Base-by-base conservation (phyloP, 2,113 vertebrate species). In the Alouatta palliata region DNA sequence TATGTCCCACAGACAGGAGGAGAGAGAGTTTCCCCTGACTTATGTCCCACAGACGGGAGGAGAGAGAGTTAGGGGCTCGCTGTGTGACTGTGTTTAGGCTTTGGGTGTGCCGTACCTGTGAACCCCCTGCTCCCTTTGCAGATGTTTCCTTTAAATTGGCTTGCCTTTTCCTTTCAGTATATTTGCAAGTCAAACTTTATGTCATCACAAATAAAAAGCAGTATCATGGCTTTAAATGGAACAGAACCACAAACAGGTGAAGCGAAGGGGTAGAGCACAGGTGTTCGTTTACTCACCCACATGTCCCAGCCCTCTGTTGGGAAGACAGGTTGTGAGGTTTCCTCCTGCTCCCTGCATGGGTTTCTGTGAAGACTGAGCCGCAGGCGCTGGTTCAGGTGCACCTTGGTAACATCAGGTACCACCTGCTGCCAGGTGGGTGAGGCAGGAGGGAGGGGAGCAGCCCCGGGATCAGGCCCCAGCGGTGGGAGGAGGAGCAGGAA, bases 251-350 rank as follows among this genome's bases (percentile, higher is more conserved):
- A 81, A 35, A 35, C 47, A 9, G 0, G 45, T 80, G 17, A 14
- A 64, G 27, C 30, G 27, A 64, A 30, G 61, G 61, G 61, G 61
- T 64, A 64, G 75, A n/a, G 81, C 13, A 30, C 25, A 68, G 13
- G 3, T 5, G 23, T 43, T 47, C 11, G 0, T 68, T 58, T 71
- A 19, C 79, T 13, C 16, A 21, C 13, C 5, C 37, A 2, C 13
- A 21, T 8, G 12, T 47, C 27, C 12, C 1, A 0, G 8, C 37
- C 30, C 25, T n/a, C 54, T n/a, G 1, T 2, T 0, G 23, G 52
- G 56, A n/a, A 43, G 32, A 30, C 32, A 49, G 11, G 66, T 14
- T 35, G 37, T 52, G 49, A 52, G 49, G 49, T 52, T 52, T 52
- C 49, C 4, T 52, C 49, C 49, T 5, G 5, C 56, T n/a, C 80